These are phyloP conservation scores for Naso thynnoides DNA, from an alignment of 2,797 vertebrate species.

Conservation along the genomic window DNA sequence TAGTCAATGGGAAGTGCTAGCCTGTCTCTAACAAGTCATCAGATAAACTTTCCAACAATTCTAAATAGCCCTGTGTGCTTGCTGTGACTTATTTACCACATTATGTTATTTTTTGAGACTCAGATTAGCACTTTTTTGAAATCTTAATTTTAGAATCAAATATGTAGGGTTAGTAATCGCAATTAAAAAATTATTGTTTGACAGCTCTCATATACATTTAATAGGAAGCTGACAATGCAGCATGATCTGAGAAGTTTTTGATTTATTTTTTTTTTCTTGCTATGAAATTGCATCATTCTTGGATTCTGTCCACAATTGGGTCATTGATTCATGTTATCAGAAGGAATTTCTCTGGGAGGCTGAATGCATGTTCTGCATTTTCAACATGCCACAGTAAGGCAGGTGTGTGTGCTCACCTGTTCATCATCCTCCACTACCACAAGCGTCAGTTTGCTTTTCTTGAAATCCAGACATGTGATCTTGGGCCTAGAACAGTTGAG, in stretches of 20 bases:
- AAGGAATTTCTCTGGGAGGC: background rate
- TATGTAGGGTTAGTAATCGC: too few relatives aligned
- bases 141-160: too few relatives aligned
- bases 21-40: too few relatives aligned
- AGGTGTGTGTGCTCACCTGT: slow-evolving; percentile 82
- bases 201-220: too few relatives aligned
- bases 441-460: slow-evolving; percentile 95
- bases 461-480: slow-evolving; percentile 98
- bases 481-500: slow-evolving; percentile 89
- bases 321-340: slow-evolving; percentile 1
- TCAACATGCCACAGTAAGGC: background rate
- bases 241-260: background rate
- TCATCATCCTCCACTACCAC: slow-evolving; percentile 99
- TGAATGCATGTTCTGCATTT: slow-evolving; percentile 1
- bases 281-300: background rate
- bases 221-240: background rate
- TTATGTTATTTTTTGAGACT: too few relatives aligned
- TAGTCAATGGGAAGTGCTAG: too few relatives aligned
- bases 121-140: too few relatives aligned
- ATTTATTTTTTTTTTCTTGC: background rate
- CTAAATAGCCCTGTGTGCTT: too few relatives aligned
- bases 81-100: too few relatives aligned
- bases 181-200: too few relatives aligned
- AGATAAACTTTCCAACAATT: too few relatives aligned
- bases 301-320: too few relatives aligned